phyloP scores from a whole-genome alignment of 2,113 vertebrate species.

The Brachionichthys hirsutus region DNA sequence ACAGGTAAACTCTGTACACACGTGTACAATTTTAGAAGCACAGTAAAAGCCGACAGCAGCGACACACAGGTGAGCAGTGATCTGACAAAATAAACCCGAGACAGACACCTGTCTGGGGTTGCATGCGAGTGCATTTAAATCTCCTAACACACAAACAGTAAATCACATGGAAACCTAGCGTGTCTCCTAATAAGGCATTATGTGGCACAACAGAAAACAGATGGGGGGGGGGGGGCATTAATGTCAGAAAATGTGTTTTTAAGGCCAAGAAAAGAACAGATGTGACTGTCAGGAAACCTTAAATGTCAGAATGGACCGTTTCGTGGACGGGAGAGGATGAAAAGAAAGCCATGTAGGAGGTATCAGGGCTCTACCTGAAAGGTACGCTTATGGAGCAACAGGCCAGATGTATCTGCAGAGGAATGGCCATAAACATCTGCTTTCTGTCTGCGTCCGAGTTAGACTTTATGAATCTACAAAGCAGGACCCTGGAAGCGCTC shows the following conservation, averaged over 20 bases:
- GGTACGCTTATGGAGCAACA: slow-evolving; percentile 5
- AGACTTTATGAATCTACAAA: too few species aligned
- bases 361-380: slow-evolving; percentile 10
- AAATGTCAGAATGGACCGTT: neutral
- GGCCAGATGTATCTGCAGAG: slow-evolving; percentile 21
- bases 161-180: slow-evolving; percentile 59
- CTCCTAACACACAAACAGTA: slow-evolving; percentile 51
- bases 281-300: too few species aligned
- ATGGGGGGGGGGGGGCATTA: slow-evolving; percentile 33
- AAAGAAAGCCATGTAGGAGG: neutral
- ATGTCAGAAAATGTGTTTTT: slow-evolving; percentile 47
- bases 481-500: too few species aligned
- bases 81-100: slow-evolving; percentile 49
- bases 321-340: neutral
- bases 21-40: slow-evolving; percentile 53
- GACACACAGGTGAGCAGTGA: slow-evolving; percentile 63
- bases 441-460: too few species aligned
- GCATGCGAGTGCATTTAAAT: slow-evolving; percentile 49
- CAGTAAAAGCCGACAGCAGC: too few species aligned
- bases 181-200: slow-evolving; percentile 75
- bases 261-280: slow-evolving; percentile 54
- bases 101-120: slow-evolving; percentile 27
- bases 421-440: slow-evolving; percentile 5
- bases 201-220: slow-evolving; percentile 58
- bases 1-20: slow-evolving; percentile 59